phyloP scores from a whole-genome alignment of 2,888 invertebrate species.

The Idaea biselata region DNA sequence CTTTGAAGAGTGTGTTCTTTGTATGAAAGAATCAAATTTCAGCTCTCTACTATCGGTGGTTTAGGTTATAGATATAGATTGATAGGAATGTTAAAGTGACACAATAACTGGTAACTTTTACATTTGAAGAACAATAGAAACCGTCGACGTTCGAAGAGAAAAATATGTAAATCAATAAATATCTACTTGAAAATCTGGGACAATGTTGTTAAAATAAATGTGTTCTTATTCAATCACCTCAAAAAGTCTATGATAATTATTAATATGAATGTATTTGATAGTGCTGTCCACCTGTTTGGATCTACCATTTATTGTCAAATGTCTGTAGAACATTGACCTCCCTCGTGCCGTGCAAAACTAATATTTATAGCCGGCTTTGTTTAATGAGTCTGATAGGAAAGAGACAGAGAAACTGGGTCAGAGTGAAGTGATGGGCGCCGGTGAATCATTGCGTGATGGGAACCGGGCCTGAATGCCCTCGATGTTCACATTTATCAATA shows the following conservation, averaged over 20 bases:
- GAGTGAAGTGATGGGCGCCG: slow-evolving; percentile 29
- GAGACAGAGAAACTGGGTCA: slow-evolving; percentile 28
- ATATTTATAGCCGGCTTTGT: slow-evolving; percentile 30
- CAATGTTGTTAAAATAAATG: not conserved
- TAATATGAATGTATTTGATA: not conserved
- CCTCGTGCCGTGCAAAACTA: slow-evolving; percentile 33
- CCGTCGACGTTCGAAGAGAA: not conserved
- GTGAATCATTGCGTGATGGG: slow-evolving; percentile 48
- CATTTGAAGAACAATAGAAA: not conserved
- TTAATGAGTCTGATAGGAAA: slow-evolving; percentile 23
- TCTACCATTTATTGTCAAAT: slow-evolving; percentile 22
- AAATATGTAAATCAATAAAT: not conserved
- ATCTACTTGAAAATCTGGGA: not conserved
- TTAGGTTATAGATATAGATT: too few relatives aligned
- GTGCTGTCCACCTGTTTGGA: slow-evolving; percentile 33
- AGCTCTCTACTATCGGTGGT: too few relatives aligned
- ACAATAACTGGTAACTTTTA: too few relatives aligned
- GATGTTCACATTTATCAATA: slow-evolving; percentile 32
- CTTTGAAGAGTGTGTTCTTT: too few relatives aligned
- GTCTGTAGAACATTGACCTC: slow-evolving; percentile 46
- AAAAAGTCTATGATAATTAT: not conserved
- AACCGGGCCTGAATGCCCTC: slow-evolving; percentile 32
- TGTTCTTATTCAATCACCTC: not conserved
- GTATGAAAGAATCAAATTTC: too few relatives aligned
- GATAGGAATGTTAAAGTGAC: too few relatives aligned